Conservation (phyloP, 1,140 invertebrate genomes). For the Drosophila yakuba region DNA sequence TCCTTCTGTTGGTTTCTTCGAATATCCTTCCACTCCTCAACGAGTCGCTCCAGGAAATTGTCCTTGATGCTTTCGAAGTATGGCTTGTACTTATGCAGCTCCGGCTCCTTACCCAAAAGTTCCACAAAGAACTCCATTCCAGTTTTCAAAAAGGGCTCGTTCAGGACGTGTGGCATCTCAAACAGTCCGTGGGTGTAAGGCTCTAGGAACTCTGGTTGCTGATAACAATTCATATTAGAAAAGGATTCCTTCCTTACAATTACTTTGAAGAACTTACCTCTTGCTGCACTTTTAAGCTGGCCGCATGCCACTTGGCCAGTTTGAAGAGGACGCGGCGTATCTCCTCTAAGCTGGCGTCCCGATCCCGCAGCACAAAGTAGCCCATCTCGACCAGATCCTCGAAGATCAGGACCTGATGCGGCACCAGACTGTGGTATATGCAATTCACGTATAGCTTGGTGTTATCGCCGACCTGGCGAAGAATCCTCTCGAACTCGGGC, state of each 20-base stretch:
- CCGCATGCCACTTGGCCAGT: conserved; percentile 69
- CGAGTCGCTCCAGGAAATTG: conserved; percentile 4
- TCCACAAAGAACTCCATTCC: conserved; percentile 56
- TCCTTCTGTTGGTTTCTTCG: conserved; percentile 1
- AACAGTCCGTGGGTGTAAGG: conserved; percentile 47
- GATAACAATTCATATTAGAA: not conserved
- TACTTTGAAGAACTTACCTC: conserved; percentile 22
- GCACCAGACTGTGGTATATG: conserved; percentile 55
- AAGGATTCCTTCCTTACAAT: not conserved
- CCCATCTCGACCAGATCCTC: conserved; percentile 60
- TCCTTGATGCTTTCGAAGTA: conserved; percentile 23
- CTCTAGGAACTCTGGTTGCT: conserved; percentile 44
- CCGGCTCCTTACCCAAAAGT: conserved; percentile 24
- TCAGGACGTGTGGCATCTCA: conserved; percentile 14
- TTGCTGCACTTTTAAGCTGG: conserved; percentile 49
- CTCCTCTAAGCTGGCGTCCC: conserved; percentile 38
- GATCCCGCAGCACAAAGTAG: conserved; percentile 47
- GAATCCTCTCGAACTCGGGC: conserved; percentile 63
- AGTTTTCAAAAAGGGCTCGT: conserved; percentile 28
- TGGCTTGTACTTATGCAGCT: conserved; percentile 25
- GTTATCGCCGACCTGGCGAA: conserved; percentile 38
- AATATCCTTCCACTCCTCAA: conserved; percentile 4
- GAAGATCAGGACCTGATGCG: conserved; percentile 59
- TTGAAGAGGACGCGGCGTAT: conserved; percentile 33
- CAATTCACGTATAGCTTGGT: conserved; percentile 38